Evolutionary conservation across 2,888 invertebrate species (phyloP), one percentile per base, ranked within the genome.

Genomic region (Clostera curtula): DNA sequence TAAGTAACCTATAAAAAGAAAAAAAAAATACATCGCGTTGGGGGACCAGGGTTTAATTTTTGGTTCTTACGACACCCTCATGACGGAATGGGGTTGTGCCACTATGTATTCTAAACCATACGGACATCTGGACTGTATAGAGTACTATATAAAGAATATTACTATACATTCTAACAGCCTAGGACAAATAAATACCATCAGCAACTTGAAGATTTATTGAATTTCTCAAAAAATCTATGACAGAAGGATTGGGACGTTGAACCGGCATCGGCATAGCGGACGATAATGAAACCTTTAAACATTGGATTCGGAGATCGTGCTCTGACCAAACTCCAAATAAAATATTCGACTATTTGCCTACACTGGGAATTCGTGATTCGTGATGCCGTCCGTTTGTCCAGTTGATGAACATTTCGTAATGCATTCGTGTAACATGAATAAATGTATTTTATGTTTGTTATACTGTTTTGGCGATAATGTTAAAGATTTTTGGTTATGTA

Each of bases 281-380:
- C 56, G 77, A 66, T 79, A 80, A 80, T 71, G 48, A 58, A 49
- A 46, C 58, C 63, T 44, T 65, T 68, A 80, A 79, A 80, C 73
- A 80, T 57, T 55, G 58, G 49, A 43, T 56, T 53, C 51, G 47
- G 52, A 60, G 68, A 67, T 79, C 79, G 80, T 80, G 80, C 50
- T 36, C 40, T 49, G 66, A 61, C 61, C 73, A 60, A 70, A 70
- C 70, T 66, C 49, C 68, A 62, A 67, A 73, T 70, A 73, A 66
- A 71, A 74, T 72, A 67, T 66, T 58, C 65, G 58, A 51, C 64
- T 73, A 73, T 76, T 76, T 75, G 71, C 73, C 61, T 68, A 60
- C 56, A 66, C 66, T 62, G 58, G n/a, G n/a, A n/a, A n/a, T n/a
- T 58, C 54, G 61, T 56, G 62, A 61, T 67, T 73, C 64, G 63